Base-by-base conservation (phyloP, 1,140 invertebrate species). In the Leucophenga varia region DNA sequence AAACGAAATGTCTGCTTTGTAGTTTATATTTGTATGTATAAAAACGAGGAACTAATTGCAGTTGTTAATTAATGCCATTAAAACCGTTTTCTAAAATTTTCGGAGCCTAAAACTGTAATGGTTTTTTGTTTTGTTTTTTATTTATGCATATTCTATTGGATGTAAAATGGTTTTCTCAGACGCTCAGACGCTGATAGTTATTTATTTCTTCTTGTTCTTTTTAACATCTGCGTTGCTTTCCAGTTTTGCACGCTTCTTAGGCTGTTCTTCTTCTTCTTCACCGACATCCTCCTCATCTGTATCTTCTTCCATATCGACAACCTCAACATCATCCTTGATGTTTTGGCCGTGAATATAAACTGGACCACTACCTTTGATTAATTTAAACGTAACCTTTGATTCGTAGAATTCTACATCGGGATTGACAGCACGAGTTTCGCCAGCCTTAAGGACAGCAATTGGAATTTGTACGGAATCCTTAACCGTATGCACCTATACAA, bases 321-420 rank as follows among this genome's bases (percentile, higher is more conserved):
- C 85, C 64, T 85, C 82, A 19, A 70, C 69, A 36, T 73, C 67
- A 53, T 87, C 84, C 61, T 89, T 83, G 46, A 90, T 80, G 77
- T 90, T 89, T 63, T 90, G 88, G 17, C 89, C 89, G 60, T 90
- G 86, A 69, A 92, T 83, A 59, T 91, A 88, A 43, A 92, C 85
- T 6, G 89, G 89, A 16, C 89, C 89, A 45, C 77, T 79, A 21
- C 81, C 81, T 77, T 81, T 72, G 43, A 88, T 80, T 43, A 91
- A 80, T 54, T 85, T 87, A 71, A 91, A 90, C 34, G 86, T 89
- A 32, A 90, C 88, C 43, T 88, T 88, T 43, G 88, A 86, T 76
- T 91, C 89, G 7, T 88, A 89, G 75, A 91, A 90, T 70, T 89
- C 87, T 37, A 91, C 81, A 74, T 91, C 88, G 36, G 90, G 79